Percentiles rank a stretch among this genome's conserved stretches.
These are phyloP conservation scores for Apocrypta bakeri DNA, from an alignment of 1,140 invertebrate species.

Conservation along the genomic window DNA sequence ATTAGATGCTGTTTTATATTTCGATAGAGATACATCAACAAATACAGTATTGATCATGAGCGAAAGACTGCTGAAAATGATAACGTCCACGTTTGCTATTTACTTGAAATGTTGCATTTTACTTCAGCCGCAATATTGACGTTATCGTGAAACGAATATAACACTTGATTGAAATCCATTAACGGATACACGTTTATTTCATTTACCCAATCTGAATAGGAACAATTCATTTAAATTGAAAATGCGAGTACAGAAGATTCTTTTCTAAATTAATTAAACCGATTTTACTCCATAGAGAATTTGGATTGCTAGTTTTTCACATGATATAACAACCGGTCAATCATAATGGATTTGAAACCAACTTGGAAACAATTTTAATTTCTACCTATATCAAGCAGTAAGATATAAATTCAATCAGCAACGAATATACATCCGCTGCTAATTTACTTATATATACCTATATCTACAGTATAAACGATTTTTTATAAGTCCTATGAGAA, in stretches of 20 bases:
- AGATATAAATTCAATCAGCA: no score
- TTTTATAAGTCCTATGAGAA: not conserved
- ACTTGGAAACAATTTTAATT: not conserved
- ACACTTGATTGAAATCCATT: conserved; percentile 40
- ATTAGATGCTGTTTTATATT: not conserved
- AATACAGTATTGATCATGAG: conserved; percentile 21
- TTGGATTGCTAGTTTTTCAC: not conserved
- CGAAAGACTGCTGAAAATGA: conserved; percentile 15
- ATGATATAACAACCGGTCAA: not conserved
- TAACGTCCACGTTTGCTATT: conserved; percentile 32
- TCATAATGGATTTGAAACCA: not conserved
- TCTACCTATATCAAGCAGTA: no score
- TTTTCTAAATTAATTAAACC: not conserved
- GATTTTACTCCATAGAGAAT: not conserved
- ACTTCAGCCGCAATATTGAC: conserved; percentile 23
- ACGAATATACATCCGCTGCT: not conserved
- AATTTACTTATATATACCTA: not conserved
- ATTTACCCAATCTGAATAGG: not conserved
- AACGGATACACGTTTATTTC: conserved; percentile 31
- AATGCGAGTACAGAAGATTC: not conserved
- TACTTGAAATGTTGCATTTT: conserved; percentile 4
- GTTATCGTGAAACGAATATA: conserved; percentile 7
- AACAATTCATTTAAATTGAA: not conserved
- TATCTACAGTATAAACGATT: not conserved
- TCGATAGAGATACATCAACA: not conserved